phyloP scores from a whole-genome alignment of 2,113 vertebrate genomes.

The Panthera uncia region DNA sequence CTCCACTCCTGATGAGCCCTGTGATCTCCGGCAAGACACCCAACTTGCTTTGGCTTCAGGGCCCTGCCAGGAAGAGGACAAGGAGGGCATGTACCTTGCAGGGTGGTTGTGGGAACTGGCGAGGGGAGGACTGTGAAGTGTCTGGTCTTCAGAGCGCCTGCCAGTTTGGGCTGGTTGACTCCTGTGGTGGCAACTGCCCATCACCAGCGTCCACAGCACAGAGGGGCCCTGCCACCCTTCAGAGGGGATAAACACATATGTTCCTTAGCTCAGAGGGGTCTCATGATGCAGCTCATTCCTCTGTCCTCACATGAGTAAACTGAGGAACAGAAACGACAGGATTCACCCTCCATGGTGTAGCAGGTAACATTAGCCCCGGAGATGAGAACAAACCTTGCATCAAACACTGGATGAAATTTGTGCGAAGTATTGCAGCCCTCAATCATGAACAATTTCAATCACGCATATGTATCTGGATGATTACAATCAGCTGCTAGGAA shows the following conservation, averaged over 20 bases:
- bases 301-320: not conserved
- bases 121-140: not conserved
- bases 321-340: not conserved
- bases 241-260: not conserved
- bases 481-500: conserved; percentile 49
- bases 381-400: not conserved
- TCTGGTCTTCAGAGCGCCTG: not conserved
- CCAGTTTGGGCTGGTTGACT: not conserved
- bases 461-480: conserved; percentile 13
- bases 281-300: not conserved
- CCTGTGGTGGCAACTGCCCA: not conserved
- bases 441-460: conserved; percentile 36
- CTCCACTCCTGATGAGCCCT: not conserved
- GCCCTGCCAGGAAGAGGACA: not conserved
- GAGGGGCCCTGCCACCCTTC: not conserved
- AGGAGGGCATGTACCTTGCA: not conserved
- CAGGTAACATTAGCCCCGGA: not conserved
- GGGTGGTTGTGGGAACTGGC: not conserved
- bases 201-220: not conserved
- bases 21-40: not conserved
- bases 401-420: not conserved
- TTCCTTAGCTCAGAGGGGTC: not conserved
- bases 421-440: not conserved
- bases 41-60: not conserved
- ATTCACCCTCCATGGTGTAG: not conserved